Percentiles rank a stretch among this genome's conserved stretches.
These are phyloP conservation scores for Halcyon senegalensis DNA, from an alignment of 2,113 vertebrate species.

Conservation along the genomic window DNA sequence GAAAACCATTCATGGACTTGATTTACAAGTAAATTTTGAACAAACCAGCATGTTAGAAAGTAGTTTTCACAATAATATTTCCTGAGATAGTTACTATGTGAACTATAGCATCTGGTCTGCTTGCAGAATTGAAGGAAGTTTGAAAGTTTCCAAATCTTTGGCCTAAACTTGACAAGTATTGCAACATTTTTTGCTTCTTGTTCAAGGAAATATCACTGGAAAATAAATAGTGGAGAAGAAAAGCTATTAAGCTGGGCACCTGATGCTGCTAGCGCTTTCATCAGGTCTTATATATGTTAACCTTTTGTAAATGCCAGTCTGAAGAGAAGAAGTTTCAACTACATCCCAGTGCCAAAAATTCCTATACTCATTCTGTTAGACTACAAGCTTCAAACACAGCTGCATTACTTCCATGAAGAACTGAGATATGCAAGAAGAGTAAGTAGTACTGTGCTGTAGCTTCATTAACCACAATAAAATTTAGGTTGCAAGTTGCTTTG, in stretches of 20 bases:
- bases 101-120: neutral
- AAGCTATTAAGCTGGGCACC: slow-evolving; percentile 2
- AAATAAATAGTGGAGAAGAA: slow-evolving; percentile 41
- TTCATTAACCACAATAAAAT: neutral
- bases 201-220: slow-evolving; percentile 37
- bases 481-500: neutral
- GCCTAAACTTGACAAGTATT: neutral
- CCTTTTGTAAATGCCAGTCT: slow-evolving; percentile 46
- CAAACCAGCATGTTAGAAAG: neutral
- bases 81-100: neutral
- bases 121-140: neutral
- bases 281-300: slow-evolving; percentile 43
- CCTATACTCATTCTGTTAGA: neutral
- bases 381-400: neutral
- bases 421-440: neutral
- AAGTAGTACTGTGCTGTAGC: neutral
- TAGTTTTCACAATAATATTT: neutral
- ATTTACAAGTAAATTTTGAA: neutral
- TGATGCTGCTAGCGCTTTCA: slow-evolving; percentile 14
- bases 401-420: neutral
- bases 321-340: slow-evolving; percentile 4
- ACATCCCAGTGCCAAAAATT: neutral
- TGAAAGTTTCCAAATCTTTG: slow-evolving; percentile 18
- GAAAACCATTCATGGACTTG: neutral
- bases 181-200: slow-evolving; percentile 26